phyloP scores from a whole-genome alignment of 2,113 vertebrate species.

The Himantopus leucocephalus region DNA sequence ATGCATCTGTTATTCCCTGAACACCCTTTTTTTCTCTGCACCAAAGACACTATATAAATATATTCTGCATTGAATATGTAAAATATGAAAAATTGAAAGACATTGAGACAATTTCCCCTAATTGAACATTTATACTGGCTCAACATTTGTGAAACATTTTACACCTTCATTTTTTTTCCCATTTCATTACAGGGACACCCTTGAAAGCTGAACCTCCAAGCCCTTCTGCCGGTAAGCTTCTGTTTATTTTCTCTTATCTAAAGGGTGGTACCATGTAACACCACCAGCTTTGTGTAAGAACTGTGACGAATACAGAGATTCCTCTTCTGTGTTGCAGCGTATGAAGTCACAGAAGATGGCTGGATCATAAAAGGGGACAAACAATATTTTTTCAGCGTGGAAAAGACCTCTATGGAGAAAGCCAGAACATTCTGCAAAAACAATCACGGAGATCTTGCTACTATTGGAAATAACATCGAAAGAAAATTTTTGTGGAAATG shows the following conservation, averaged over 20 bases:
- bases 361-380: slow-evolving; percentile 85
- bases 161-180: background rate
- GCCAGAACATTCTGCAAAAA: slow-evolving; percentile 84
- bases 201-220: slow-evolving; percentile 80
- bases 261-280: background rate
- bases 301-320: background rate
- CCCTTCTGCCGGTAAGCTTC: slow-evolving; percentile 72
- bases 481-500: slow-evolving; percentile 89
- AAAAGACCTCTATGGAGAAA: slow-evolving; percentile 78
- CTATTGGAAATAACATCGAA: slow-evolving; percentile 80
- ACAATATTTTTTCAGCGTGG: slow-evolving; percentile 85
- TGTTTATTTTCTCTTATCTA: background rate
- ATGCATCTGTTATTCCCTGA: background rate
- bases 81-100: background rate
- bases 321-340: slow-evolving; percentile 69
- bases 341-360: slow-evolving; percentile 83
- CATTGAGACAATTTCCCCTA: background rate
- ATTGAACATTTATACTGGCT: background rate
- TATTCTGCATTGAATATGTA: background rate
- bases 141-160: background rate
- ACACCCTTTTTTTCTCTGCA: background rate
- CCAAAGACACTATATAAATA: background rate
- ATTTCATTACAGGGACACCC: slow-evolving; percentile 75
- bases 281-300: background rate
- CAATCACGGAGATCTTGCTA: slow-evolving; percentile 82